These are phyloP conservation scores for Halocynthia roretzi DNA, from an alignment of 23 tunicate genomes.

Conservation along the genomic window DNA sequence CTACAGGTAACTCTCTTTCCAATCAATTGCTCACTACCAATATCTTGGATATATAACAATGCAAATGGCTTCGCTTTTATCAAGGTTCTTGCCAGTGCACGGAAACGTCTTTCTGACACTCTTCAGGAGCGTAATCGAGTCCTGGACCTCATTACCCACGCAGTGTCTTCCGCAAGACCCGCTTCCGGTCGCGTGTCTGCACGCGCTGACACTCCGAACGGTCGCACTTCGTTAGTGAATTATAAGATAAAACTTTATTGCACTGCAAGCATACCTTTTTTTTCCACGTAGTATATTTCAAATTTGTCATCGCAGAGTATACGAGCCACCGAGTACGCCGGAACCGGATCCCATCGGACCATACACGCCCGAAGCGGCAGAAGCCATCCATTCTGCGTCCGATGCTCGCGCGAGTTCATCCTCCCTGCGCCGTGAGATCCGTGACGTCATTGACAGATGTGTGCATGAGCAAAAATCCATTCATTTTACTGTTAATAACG, in stretches of 20 bases:
- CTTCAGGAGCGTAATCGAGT: conserved; percentile 83
- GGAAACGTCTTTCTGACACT: conserved; percentile 66
- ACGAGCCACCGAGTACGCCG: conserved; percentile 74
- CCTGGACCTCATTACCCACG: conserved; percentile 74
- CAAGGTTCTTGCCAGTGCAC: conserved; percentile 46
- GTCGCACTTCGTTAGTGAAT: conserved; percentile 15
- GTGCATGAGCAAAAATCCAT: conserved; percentile 66
- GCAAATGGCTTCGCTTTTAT: neutral
- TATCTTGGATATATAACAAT: conserved; percentile 4
- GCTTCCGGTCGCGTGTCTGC: conserved; percentile 41
- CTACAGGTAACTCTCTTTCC: conserved; percentile 28
- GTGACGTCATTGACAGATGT: conserved; percentile 73
- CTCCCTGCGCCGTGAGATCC: conserved; percentile 59
- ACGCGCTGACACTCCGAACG: conserved; percentile 16
- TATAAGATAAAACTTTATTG: neutral
- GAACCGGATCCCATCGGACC: conserved; percentile 92
- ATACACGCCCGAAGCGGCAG: conserved; percentile 88
- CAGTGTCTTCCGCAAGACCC: conserved; percentile 60
- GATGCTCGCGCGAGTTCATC: conserved; percentile 60
- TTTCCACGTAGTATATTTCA: neutral
- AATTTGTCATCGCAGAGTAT: conserved; percentile 25
- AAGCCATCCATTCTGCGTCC: conserved; percentile 69
- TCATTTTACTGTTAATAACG: conserved; percentile 81
- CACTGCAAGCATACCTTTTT: neutral
- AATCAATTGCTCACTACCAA: neutral